Conservation (phyloP, 1,140 invertebrate genomes). For the Calliphora vicina region DNA sequence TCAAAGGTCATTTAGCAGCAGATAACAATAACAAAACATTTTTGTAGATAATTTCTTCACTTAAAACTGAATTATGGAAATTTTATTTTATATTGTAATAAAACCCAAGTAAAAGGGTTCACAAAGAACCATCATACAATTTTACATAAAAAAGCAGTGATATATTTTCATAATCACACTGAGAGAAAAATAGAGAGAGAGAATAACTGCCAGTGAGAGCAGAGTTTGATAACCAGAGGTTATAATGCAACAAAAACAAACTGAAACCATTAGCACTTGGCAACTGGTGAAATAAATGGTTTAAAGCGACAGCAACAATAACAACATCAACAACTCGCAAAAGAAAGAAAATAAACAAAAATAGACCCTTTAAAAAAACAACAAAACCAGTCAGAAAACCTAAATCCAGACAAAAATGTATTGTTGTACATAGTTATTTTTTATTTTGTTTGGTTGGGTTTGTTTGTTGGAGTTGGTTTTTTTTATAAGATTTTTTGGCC, state of each 20-base stretch:
- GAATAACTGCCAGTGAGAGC: neutral
- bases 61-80: neutral
- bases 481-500: neutral
- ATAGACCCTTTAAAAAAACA: neutral
- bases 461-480: neutral
- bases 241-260: neutral
- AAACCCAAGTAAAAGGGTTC: no score
- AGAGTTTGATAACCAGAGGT: neutral
- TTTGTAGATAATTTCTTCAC: neutral
- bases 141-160: neutral
- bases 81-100: no score
- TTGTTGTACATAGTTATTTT: neutral
- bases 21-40: neutral
- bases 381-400: neutral
- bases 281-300: conserved; percentile 2
- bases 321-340: neutral
- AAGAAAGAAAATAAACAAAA: neutral
- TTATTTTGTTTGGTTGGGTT: neutral
- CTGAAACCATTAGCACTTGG: neutral
- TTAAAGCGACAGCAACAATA: neutral
- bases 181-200: neutral
- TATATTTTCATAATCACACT: neutral
- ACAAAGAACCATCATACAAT: no score
- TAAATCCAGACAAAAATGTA: conserved; percentile 13
- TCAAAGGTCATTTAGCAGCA: neutral